Conservation (phyloP, 2,113 vertebrate species). For the Platysternon megacephalum region DNA sequence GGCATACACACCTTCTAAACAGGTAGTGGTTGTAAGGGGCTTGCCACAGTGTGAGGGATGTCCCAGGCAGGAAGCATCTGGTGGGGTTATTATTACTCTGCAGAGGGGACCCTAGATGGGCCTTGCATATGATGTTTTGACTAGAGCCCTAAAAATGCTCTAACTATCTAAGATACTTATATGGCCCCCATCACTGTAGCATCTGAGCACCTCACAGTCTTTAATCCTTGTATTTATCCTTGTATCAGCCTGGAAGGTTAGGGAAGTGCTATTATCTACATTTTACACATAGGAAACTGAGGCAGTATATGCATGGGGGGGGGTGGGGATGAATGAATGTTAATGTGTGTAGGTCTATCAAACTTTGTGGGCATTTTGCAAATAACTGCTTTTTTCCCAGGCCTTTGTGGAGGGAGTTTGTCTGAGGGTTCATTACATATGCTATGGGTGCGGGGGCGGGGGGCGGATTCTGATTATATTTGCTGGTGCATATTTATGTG, state of each 20-base stretch:
- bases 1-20: neutral
- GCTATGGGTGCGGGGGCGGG: neutral
- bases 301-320: neutral
- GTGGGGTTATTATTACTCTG: neutral
- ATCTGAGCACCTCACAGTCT: neutral
- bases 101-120: neutral
- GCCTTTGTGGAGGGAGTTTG: slow-evolving; percentile 21
- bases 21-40: neutral
- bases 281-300: neutral
- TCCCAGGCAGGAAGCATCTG: neutral
- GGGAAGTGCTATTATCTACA: neutral
- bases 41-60: neutral
- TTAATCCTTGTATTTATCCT: neutral
- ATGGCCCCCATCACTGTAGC: neutral
- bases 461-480: slow-evolving; percentile 4
- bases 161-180: neutral
- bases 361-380: slow-evolving; percentile 30
- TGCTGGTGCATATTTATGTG: slow-evolving; percentile 33
- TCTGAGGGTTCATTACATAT: slow-evolving; percentile 19
- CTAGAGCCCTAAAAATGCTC: neutral
- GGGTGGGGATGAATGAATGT: neutral
- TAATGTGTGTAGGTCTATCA: neutral
- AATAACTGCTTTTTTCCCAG: slow-evolving; percentile 40
- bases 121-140: neutral
- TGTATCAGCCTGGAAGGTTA: neutral